Evolutionary conservation across 2,888 invertebrate species (phyloP), one percentile per base, ranked within the genome.

Genomic region (Agonum fuliginosum): DNA sequence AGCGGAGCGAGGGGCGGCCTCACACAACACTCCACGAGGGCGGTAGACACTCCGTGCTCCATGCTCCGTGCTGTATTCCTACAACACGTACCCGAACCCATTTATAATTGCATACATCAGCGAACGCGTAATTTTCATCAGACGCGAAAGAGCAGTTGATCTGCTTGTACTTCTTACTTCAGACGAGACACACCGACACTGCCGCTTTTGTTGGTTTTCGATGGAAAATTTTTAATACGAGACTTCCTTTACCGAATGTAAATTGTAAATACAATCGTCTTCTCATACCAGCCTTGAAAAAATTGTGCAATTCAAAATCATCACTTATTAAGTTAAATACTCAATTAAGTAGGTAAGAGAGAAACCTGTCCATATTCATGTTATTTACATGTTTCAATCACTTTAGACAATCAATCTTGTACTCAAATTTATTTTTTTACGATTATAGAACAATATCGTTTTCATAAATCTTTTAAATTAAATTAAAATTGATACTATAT

Each of bases 1-100:
- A 88, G 62, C 87, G 88, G 78, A 85, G 87, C 14, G 88, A 80
- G 88, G 65, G 87, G 88, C 78, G 85, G 87, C 14, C 88, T 65
- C 86, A 88, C 77, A 88, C 87, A 5, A 87, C 87, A 81, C 84
- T 88, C 0, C 88, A 89, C 80, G 87, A 62, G 58, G 58, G 58
- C 58, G 58, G 58, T 27, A 62, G 58, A 62, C 58, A 27, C 58
- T 30, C 54, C 14, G 27, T 54, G 27, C 10, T 27, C 58, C 17
- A 17, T 30, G 58, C 58, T 14, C 14, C 14, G 46, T 46, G 46
- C 46, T 46, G 46, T 46, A 46, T 46, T 46, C 46, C 1, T 46
- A 46, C 46, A 46, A 17, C 46, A 46, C 46, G 46, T 46, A 46
- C 46, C 54, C 54, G 54, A 67, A 67, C 67, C 67, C 67, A 67